Conservation (phyloP, 2,797 vertebrate genomes). For the Arrhamphus sclerolepis region DNA sequence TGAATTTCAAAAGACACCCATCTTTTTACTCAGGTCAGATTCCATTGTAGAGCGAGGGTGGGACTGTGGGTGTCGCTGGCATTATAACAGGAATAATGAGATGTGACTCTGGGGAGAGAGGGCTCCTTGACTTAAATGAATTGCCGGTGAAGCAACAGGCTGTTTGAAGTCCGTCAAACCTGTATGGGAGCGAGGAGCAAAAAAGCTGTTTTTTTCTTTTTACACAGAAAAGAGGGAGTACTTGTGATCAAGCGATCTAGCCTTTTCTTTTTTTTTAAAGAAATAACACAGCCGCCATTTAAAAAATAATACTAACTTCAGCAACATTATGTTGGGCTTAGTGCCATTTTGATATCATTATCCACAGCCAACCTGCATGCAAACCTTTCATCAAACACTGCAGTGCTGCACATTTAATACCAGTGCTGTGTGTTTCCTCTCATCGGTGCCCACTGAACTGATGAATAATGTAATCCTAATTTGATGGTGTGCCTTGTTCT, state of each 20-base stretch:
- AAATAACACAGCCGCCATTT: neutral
- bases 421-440: constrained; percentile 59
- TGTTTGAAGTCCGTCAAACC: constrained; percentile 60
- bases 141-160: constrained; percentile 65
- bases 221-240: neutral
- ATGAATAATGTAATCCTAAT: constrained; percentile 79
- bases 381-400: constrained; percentile 37
- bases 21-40: constrained; percentile 73
- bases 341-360: constrained; percentile 21
- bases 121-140: constrained; percentile 71
- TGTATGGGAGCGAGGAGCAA: constrained; percentile 36
- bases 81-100: constrained; percentile 82
- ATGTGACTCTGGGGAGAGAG: constrained; percentile 76
- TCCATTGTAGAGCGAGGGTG: constrained; percentile 78
- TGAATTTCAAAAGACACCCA: constrained; percentile 77
- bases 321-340: neutral
- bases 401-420: constrained; percentile 64
- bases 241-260: neutral
- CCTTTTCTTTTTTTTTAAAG: no score
- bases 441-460: constrained; percentile 48
- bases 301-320: constrained; percentile 6
- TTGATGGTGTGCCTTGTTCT: constrained; percentile 73
- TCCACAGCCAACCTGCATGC: constrained; percentile 26
- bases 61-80: constrained; percentile 78
- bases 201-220: constrained; percentile 35